Base-by-base conservation (phyloP, 2,888 invertebrate species). In the Tromatobia lineatoria region DNA sequence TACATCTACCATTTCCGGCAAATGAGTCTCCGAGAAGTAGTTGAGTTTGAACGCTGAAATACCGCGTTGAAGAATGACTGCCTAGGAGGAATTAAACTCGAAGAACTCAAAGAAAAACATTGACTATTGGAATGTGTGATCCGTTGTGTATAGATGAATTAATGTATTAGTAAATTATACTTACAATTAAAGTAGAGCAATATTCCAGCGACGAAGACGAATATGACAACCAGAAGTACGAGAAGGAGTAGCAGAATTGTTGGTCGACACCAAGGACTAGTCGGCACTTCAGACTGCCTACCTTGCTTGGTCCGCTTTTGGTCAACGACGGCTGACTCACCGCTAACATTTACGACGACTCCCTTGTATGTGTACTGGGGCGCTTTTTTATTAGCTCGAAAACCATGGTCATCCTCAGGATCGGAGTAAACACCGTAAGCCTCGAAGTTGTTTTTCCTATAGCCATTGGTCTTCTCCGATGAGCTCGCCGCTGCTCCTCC, bases 111-210 rank as follows among this genome's bases (percentile, higher is more conserved):
- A 20, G 20, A 29, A 57, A 78, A 50, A 20, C 15, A 59, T 59
- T 23, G 42, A 74, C n/a, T 29, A 45, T 59, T 1, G 52, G 47
- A 18, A 38, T 38, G 10, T 10, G 38, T 18, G 18, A 18, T n/a
- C 0, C n/a, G 4, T 18, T 50, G 50, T 50, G 1, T 50, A 18
- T 50, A 38, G 10, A 61, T 6, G 34, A n/a, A 61, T 34, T 34
- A 38, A 61, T 61, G 2, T 29, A 34, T 70, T 57, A 57, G 47
- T 15, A 52, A 34, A 15, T 47, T 15, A 59, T 86, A 95, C 95
- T 94, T 94, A 95, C 95, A 95, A 92, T 95, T 95, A 89, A 95
- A 95, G 92, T 95, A 95, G 79, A 95, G 94, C 61, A 95, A 94
- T 77, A 95, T 94, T 73, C 95, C 95, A 86, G 95, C 95, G 85